A percentile compares a stretch with the other conserved stretches of the same genome.
Evolutionary conservation across 2,113 vertebrate species (phyloP).

Genomic region (Helogale parvula): DNA sequence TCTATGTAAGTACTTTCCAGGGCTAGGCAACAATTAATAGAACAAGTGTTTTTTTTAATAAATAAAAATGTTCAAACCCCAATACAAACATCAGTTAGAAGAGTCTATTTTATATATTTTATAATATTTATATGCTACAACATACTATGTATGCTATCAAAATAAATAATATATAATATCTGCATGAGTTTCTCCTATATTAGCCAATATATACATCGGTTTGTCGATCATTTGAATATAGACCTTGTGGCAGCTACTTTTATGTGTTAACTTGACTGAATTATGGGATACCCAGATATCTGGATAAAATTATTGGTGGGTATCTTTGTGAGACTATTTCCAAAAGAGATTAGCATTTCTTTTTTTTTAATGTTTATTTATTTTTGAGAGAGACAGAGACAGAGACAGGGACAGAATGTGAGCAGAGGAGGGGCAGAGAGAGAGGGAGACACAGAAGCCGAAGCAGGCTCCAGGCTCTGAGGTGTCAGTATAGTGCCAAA

Average conservation of each 20-base stretch:
- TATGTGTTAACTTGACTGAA: neutral
- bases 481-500: no score
- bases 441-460: no score
- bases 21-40: neutral
- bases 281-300: neutral
- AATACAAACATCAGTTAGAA: neutral
- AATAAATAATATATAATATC: neutral
- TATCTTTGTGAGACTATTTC: neutral
- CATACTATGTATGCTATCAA: neutral
- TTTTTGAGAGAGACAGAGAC: no score
- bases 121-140: neutral
- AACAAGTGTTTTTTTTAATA: neutral
- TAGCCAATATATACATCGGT: neutral
- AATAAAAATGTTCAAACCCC: neutral
- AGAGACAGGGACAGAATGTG: no score
- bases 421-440: no score
- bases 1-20: neutral
- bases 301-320: neutral
- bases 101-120: neutral
- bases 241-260: neutral
- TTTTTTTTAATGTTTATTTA: no score
- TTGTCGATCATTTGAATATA: neutral
- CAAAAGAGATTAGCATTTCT: neutral
- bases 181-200: neutral
- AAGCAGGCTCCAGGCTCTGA: no score